A percentile compares a stretch with the other conserved stretches of the same genome.
Conservation (phyloP, 2,797 vertebrate genomes). For the Synanceia verrucosa region DNA sequence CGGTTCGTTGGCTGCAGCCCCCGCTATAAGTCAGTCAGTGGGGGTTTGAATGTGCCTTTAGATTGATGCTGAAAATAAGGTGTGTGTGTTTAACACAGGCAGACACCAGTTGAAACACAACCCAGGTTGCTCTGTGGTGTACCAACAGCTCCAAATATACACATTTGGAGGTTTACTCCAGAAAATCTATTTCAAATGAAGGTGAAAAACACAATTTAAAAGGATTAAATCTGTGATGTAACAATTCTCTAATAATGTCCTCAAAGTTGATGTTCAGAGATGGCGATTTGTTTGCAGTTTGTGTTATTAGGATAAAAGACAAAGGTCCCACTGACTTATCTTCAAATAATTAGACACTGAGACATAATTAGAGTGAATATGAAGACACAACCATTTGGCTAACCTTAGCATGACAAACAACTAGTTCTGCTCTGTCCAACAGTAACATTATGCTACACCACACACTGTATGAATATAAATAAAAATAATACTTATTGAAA, state of each 20-base stretch:
- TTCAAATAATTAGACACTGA: background rate
- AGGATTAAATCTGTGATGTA: background rate
- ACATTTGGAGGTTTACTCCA: background rate
- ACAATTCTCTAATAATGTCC: background rate
- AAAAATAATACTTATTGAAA: background rate
- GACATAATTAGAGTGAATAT: background rate
- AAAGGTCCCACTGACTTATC: background rate
- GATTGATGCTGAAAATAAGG: conserved; percentile 47
- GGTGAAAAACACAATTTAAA: background rate
- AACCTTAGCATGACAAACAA: background rate
- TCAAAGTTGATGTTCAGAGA: background rate
- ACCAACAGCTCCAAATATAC: background rate
- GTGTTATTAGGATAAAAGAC: background rate
- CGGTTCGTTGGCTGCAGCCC: conserved; percentile 43
- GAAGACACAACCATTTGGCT: background rate
- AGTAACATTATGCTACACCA: too few relatives aligned
- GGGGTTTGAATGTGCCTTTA: conserved; percentile 35
- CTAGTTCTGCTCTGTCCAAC: background rate
- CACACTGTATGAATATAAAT: background rate
- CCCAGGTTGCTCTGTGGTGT: background rate
- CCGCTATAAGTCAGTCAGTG: conserved; percentile 29
- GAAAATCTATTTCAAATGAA: background rate
- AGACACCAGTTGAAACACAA: conserved; percentile 9
- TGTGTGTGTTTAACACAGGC: conserved; percentile 39
- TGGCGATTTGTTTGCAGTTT: background rate